Evolutionary conservation across 2,888 invertebrate genomes (phyloP), one percentile per base, ranked within the genome.

Genomic region (Oligia latruncula): DNA sequence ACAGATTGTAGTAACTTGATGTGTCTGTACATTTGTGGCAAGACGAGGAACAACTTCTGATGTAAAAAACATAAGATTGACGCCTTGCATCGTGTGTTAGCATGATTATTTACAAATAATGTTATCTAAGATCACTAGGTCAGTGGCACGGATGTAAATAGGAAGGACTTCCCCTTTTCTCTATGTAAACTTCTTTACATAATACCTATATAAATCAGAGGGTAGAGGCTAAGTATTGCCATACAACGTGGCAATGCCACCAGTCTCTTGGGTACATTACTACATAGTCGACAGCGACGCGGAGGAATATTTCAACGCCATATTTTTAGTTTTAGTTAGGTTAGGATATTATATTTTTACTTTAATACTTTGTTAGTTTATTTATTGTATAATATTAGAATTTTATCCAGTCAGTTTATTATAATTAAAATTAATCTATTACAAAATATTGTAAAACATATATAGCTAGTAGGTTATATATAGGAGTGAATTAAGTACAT

Each of bases 151-250:
- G 66, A 66, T 49, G 17, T 49, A 2, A 43, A 58, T 23, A 62
- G 87, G 74, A 86, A 86, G 78, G 82, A 20, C 23, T 87, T 86
- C 88, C 88, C 87, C 85, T 87, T 66, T 87, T 49, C 29, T 23
- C 20, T 6, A 8, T n/a, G n/a, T 71, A 15, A 62, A 62, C 15
- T 64, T 3, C 29, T 29, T 64, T 17, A 35, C 64, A 4, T 55
- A 55, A n/a, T 60, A 29, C 8, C 0, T 60, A 58, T 11, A 11
- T 58, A 9, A 58, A 11, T 58, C 23, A 58, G 9, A 58, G 23
- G 23, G 23, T 4, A 58, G 4, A 58, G 9, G 23, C 23, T 58
- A 9, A 58, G 23, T 23, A 23, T 23, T 58, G 58, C 58, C 23
- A 58, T 58, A 23, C 23, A 23, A 9, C 58, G 23, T 23, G 58